Conservation (phyloP, 1,140 invertebrate species). For the Neodiprion pinetum region DNA sequence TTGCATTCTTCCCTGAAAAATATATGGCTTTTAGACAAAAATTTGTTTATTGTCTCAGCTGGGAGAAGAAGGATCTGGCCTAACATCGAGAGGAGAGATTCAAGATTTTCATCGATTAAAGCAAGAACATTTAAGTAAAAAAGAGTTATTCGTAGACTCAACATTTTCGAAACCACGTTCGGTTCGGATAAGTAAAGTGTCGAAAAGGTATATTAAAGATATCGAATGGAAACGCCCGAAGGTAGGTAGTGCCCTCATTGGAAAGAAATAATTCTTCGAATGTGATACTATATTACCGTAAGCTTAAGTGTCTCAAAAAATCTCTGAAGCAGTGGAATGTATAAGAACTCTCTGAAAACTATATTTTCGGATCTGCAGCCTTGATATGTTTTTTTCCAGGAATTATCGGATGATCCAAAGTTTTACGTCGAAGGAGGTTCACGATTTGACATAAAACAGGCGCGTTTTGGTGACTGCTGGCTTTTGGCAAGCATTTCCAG, state of each 20-base stretch:
- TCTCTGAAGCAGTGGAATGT: not conserved
- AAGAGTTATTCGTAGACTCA: constrained; percentile 82
- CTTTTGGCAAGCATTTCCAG: constrained; percentile 94
- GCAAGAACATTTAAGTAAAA: constrained; percentile 72
- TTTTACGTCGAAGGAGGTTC: constrained; percentile 95
- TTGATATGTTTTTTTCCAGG: not conserved
- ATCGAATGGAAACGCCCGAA: constrained; percentile 81
- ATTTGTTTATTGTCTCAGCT: constrained; percentile 61
- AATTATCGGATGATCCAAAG: constrained; percentile 74
- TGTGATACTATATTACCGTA: not conserved
- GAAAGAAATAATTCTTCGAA: not conserved
- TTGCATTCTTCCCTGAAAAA: no score
- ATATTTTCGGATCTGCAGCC: no score
- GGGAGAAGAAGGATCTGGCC: constrained; percentile 74
- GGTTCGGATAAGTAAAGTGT: no score
- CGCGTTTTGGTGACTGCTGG: constrained; percentile 98
- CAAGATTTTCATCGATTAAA: constrained; percentile 80
- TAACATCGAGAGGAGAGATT: constrained; percentile 59
- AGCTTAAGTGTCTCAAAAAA: not conserved
- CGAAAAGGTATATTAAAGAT: not conserved
- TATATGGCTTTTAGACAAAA: no score
- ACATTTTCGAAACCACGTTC: constrained; percentile 82
- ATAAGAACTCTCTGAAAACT: not conserved
- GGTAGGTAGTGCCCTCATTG: constrained; percentile 55
- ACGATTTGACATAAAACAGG: constrained; percentile 96